Conservation (phyloP, 2,113 vertebrate genomes). For the Vulpes vulpes region DNA sequence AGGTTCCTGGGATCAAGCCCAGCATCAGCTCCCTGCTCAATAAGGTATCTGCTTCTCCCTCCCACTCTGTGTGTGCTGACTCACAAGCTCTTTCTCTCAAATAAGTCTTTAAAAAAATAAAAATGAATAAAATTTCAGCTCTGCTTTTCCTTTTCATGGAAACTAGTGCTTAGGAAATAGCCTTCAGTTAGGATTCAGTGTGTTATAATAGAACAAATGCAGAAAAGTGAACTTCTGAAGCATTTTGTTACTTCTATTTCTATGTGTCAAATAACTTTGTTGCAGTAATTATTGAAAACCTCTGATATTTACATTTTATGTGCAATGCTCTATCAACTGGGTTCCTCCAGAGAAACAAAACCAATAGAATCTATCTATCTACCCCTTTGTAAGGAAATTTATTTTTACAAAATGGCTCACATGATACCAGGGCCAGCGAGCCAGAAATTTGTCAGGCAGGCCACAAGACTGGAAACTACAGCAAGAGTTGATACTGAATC, state of each 20-base stretch:
- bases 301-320: background rate
- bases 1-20: no score
- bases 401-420: background rate
- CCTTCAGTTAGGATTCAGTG: background rate
- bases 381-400: background rate
- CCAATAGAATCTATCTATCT: background rate
- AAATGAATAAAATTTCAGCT: background rate
- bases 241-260: background rate
- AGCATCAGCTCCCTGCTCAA: no score
- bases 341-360: background rate
- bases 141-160: slow-evolving; percentile 14
- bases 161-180: background rate
- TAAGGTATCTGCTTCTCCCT: no score
- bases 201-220: background rate
- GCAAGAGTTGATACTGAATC: background rate
- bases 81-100: no score
- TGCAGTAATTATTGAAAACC: background rate
- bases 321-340: background rate
- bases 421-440: no score
- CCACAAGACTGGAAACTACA: background rate
- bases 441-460: background rate
- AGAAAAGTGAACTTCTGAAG: background rate
- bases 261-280: background rate
- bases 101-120: no score
- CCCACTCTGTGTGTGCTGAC: no score